Evolutionary conservation across 2,888 invertebrate species (phyloP).

Genomic region (Drepanosiphum platanoidis): DNA sequence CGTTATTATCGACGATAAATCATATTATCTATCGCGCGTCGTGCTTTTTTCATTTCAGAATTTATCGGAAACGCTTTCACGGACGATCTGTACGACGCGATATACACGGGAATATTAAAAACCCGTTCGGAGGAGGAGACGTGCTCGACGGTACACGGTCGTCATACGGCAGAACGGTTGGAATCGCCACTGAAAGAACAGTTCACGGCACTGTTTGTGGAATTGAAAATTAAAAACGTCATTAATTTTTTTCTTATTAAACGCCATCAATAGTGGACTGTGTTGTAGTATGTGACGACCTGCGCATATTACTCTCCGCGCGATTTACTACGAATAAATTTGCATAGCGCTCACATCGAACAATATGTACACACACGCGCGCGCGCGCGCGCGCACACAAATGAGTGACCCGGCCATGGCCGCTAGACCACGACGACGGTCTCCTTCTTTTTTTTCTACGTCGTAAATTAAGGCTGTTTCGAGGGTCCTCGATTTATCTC

Average conservation of each 20-base stretch:
- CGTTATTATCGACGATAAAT: background rate
- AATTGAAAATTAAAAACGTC: constrained; percentile 15
- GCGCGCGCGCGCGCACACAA: too few species aligned
- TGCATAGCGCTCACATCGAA: too few species aligned
- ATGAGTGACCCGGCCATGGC: too few species aligned
- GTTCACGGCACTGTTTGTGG: constrained; percentile 22
- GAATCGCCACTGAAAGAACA: constrained; percentile 28
- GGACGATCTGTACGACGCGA: background rate
- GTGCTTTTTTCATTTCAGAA: background rate
- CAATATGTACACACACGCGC: too few species aligned
- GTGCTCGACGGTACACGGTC: background rate
- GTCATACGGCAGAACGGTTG: background rate
- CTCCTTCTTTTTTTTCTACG: too few species aligned
- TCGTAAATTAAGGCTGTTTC: too few species aligned
- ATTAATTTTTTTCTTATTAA: background rate
- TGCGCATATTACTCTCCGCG: too few species aligned
- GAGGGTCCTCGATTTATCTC: too few species aligned
- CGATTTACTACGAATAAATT: too few species aligned
- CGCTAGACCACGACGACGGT: too few species aligned
- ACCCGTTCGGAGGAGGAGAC: background rate
- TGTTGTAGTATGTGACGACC: background rate
- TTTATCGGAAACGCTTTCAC: constrained; percentile 2
- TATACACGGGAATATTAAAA: background rate
- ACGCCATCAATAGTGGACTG: background rate
- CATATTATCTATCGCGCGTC: background rate